Percentiles rank a stretch among this genome's conserved stretches.
phyloP scores from a whole-genome alignment of 1,140 invertebrate species.

The Lucilia sericata region DNA sequence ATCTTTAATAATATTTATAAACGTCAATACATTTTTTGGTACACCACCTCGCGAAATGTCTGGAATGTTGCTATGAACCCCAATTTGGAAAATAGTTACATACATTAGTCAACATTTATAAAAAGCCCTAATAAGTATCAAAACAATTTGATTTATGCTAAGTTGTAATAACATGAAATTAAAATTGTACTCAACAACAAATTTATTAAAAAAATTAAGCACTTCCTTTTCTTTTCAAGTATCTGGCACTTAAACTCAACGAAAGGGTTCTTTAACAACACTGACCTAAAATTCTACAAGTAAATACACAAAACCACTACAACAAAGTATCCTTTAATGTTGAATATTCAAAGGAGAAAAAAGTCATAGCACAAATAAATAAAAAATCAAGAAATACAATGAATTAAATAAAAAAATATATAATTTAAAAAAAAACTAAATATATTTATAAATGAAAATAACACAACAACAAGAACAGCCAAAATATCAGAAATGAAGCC shows the following conservation, averaged over 20 bases:
- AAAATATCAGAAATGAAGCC: background rate
- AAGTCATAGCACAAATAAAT: background rate
- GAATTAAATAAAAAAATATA: constrained; percentile 1
- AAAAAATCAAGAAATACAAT: background rate
- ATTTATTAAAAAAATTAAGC: background rate
- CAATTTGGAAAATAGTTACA: too few relatives aligned
- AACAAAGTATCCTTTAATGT: constrained; percentile 4
- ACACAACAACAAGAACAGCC: too few relatives aligned
- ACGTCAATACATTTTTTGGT: too few relatives aligned
- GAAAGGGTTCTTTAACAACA: constrained; percentile 5
- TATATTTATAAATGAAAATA: too few relatives aligned
- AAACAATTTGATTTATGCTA: too few relatives aligned
- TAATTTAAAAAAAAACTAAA: background rate
- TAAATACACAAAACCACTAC: background rate
- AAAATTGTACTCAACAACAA: background rate
- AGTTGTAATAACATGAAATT: too few relatives aligned
- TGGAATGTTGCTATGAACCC: too few relatives aligned
- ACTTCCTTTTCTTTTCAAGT: background rate
- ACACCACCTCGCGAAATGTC: too few relatives aligned
- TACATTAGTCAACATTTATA: too few relatives aligned
- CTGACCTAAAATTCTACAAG: constrained; percentile 1
- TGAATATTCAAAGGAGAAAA: background rate
- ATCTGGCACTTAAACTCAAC: background rate
- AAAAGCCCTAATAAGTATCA: too few relatives aligned
- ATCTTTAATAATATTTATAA: too few relatives aligned